Base-by-base conservation (phyloP, 2,797 vertebrate species). In the Pipistrellus nathusii region DNA sequence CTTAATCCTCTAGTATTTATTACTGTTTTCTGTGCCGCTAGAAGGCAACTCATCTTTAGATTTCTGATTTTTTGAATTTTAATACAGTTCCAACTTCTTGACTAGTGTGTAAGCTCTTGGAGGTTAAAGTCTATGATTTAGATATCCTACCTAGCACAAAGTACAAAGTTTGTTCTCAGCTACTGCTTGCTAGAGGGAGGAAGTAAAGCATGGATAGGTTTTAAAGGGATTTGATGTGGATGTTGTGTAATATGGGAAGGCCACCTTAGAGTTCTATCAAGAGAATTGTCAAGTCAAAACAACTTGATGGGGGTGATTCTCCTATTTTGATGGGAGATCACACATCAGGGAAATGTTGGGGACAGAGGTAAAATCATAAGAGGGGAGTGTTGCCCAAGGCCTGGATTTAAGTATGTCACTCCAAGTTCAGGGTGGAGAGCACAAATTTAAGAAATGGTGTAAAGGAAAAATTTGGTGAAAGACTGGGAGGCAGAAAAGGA, bases 401-500 rank as follows among this genome's bases (percentile, higher is more conserved):
- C 57, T 81, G 15, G 12, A 21, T 51, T 41, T 87, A 85, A 87
- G 32, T 44, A n/a, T 80, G 35, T n/a, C 23, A 44, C 46, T 68
- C 12, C 57, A 91, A 85, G 23, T 41, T 25, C 41, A 53, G n/a
- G 73, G 55, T 88, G 55, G 62, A 73, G 30, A 85, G 73, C n/a
- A 77, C 66, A 89, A 89, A 88, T 66, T 91, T 94, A 59, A 93
- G 59, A 85, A 76, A 48, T 44, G 44, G 32, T 80, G 8, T 82
- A 57, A 86, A 90, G 38, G 64, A 64, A 77, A 66, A 95, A 48
- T 80, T 48, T 90, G 85, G 82, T 76, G 8, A 90, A 85, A 85
- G 66, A 69, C 32, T 57, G 46, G 18, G 18, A 27, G 88, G 51
- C 13, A 62, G 68, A 94, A 46, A 59, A 84, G 53, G 48, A 91